phyloP scores from a whole-genome alignment of 92 coral and sea anemone species.

The Pocillopora meandrina region DNA sequence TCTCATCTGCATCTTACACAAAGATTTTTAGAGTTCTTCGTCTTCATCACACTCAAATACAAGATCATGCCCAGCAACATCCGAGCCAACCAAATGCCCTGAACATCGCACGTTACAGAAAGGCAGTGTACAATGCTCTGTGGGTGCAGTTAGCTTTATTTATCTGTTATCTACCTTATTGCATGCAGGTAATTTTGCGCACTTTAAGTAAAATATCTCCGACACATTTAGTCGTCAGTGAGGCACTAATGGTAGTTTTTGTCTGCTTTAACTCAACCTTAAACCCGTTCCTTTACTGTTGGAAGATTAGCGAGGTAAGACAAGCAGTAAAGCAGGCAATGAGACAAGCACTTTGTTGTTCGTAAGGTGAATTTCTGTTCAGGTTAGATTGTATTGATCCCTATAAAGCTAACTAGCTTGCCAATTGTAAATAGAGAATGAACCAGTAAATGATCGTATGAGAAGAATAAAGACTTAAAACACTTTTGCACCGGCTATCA shows the following conservation, averaged over 20 bases:
- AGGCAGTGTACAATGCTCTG: neutral
- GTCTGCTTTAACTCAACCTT: neutral
- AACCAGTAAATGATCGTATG: too few species aligned
- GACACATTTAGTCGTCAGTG: neutral
- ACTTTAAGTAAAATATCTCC: neutral
- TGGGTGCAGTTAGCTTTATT: constrained; percentile 6
- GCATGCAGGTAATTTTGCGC: neutral
- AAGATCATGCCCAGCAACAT: neutral
- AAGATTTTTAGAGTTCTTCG: neutral
- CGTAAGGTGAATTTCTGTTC: neutral
- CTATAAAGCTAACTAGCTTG: too few species aligned
- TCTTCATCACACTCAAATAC: neutral
- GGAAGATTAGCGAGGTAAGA: neutral
- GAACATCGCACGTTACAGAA: constrained; percentile 1
- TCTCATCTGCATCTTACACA: neutral
- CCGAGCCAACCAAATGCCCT: too few species aligned
- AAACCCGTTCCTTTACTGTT: neutral
- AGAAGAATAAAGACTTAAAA: too few species aligned
- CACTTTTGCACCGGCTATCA: too few species aligned
- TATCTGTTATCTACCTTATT: neutral
- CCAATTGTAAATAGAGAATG: too few species aligned
- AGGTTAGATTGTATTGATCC: too few species aligned
- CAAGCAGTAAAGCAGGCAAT: neutral
- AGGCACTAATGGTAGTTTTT: neutral
- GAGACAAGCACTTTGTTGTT: neutral